A percentile compares a stretch with the other conserved stretches of the same genome.
Conservation (phyloP, 2,888 invertebrate genomes). For the Ptilodon capucinus region DNA sequence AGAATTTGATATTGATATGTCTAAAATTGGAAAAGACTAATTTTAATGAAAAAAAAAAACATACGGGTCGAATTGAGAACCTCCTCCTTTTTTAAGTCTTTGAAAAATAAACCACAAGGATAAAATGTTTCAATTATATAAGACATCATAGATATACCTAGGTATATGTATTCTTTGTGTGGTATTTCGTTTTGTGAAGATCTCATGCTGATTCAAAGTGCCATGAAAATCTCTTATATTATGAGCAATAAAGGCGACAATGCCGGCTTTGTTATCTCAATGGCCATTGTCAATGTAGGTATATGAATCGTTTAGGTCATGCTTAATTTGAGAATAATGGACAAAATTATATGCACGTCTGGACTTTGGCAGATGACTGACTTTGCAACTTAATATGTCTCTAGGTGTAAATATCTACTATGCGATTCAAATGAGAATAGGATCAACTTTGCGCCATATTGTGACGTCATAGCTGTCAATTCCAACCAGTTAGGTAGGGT, state of each 20-base stretch:
- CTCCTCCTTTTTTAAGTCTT: too few relatives aligned
- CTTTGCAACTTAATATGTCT: not conserved
- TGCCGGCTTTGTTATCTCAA: conserved; percentile 1
- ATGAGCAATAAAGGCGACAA: conserved; percentile 5
- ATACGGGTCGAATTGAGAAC: too few relatives aligned
- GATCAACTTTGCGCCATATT: too few relatives aligned
- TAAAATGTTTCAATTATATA: too few relatives aligned
- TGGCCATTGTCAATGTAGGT: conserved; percentile 12
- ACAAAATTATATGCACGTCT: not conserved
- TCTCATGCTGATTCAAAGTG: not conserved
- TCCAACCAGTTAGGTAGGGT: too few relatives aligned
- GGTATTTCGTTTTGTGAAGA: not conserved
- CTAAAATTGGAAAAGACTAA: too few relatives aligned
- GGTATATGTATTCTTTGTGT: too few relatives aligned
- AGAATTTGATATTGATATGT: too few relatives aligned
- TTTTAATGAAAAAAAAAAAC: too few relatives aligned
- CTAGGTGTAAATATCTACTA: not conserved
- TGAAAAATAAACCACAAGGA: too few relatives aligned
- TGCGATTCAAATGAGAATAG: not conserved
- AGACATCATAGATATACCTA: too few relatives aligned
- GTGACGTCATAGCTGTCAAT: too few relatives aligned
- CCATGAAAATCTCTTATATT: not conserved
- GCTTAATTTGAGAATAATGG: conserved; percentile 9
- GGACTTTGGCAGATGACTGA: not conserved
- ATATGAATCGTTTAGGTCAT: conserved; percentile 2